phyloP scores from a whole-genome alignment of 2,888 invertebrate species.

The Quadriops clusia region DNA sequence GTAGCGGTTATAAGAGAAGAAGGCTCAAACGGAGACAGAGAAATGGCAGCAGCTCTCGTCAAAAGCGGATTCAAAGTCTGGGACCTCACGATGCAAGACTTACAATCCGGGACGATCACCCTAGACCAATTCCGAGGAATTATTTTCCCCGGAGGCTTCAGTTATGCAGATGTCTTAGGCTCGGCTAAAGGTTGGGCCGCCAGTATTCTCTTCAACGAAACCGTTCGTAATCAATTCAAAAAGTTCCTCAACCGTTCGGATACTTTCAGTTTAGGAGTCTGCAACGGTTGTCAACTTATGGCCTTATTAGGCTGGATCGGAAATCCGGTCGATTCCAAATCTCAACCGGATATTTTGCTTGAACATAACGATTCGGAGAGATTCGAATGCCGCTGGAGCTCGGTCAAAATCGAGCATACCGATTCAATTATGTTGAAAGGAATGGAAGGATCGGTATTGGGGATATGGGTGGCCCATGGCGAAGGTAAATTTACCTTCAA shows the following conservation, averaged over 20 bases:
- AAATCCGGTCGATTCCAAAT: conserved; percentile 28
- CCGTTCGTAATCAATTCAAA: conserved; percentile 63
- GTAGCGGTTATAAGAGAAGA: conserved; percentile 94
- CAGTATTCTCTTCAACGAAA: conserved; percentile 69
- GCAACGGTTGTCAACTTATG: conserved; percentile 97
- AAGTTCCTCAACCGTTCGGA: conserved; percentile 60
- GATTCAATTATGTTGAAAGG: conserved; percentile 75
- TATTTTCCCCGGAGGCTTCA: conserved; percentile 97
- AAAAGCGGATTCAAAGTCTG: conserved; percentile 85
- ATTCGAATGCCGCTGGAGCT: conserved; percentile 58
- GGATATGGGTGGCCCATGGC: conserved; percentile 93
- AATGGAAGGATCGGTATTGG: conserved; percentile 83
- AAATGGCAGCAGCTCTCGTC: conserved; percentile 86
- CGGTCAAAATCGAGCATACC: conserved; percentile 47
- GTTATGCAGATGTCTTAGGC: conserved; percentile 92
- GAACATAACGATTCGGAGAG: conserved; percentile 83
- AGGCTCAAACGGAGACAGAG: conserved; percentile 93
- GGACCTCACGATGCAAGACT: conserved; percentile 91
- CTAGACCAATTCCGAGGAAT: conserved; percentile 77
- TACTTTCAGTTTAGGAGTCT: conserved; percentile 94
- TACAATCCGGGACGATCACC: conserved; percentile 55
- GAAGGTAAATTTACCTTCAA: conserved; percentile 72
- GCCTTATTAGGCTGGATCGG: conserved; percentile 86
- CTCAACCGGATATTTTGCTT: conserved; percentile 52
- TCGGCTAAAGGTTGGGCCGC: conserved; percentile 98